These are phyloP conservation scores for Phlogophora meticulosa DNA, from an alignment of 2,888 invertebrate species.

Conservation along the genomic window DNA sequence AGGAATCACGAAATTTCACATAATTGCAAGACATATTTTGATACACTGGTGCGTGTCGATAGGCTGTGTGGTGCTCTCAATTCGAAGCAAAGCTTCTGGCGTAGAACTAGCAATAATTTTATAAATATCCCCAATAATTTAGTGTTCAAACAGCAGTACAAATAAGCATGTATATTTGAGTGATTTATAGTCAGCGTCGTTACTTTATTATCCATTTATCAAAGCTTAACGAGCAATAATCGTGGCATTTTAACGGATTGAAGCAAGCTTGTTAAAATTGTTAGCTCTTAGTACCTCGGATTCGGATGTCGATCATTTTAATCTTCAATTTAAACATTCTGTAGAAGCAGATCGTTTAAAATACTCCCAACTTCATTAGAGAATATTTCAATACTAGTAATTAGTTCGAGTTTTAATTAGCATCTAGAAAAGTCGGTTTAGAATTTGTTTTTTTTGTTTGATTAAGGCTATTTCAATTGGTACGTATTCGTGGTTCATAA, in stretches of 20 bases:
- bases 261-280: slow-evolving; percentile 80
- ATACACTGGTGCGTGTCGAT: not conserved
- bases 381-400: slow-evolving; percentile 55
- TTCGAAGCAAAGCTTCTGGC: slow-evolving; percentile 20
- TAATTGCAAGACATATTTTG: no score
- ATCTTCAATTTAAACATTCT: slow-evolving; percentile 68
- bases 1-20: no score
- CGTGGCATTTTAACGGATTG: slow-evolving; percentile 78
- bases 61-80: not conserved
- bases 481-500: slow-evolving; percentile 13
- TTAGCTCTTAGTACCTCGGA: slow-evolving; percentile 71
- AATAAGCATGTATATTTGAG: slow-evolving; percentile 68
- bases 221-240: slow-evolving; percentile 85
- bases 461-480: slow-evolving; percentile 32
- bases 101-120: slow-evolving; percentile 40
- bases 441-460: slow-evolving; percentile 41
- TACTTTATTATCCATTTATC: slow-evolving; percentile 86
- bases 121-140: slow-evolving; percentile 59
- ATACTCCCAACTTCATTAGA: slow-evolving; percentile 59
- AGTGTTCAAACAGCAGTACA: slow-evolving; percentile 59
- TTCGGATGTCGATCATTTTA: slow-evolving; percentile 71
- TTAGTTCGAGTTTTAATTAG: slow-evolving; percentile 54
- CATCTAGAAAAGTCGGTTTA: slow-evolving; percentile 39
- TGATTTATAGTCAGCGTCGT: slow-evolving; percentile 79
- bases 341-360: slow-evolving; percentile 50